Conservation (phyloP, 1,140 invertebrate genomes). For the Meloidogyne hapla region DNA sequence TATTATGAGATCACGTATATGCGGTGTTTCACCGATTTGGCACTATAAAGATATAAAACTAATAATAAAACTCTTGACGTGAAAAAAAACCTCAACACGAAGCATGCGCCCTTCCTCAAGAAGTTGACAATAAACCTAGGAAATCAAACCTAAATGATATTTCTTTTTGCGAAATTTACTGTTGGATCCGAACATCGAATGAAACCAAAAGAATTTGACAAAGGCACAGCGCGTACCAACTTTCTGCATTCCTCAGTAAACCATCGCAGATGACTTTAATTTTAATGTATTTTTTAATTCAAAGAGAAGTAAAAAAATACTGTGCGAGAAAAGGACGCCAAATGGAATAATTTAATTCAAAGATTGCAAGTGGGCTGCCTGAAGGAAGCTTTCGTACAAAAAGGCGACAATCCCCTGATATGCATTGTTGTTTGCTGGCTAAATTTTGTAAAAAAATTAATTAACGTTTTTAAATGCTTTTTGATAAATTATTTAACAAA, state of each 20-base stretch:
- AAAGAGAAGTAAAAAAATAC: background rate
- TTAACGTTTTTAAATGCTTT: background rate
- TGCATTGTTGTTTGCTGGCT: background rate
- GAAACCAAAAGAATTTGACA: conserved; percentile 30
- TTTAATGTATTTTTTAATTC: no score
- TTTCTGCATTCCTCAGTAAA: conserved; percentile 46
- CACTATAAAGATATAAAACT: conserved; percentile 40
- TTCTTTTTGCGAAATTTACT: conserved; percentile 15
- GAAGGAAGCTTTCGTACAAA: conserved; percentile 25
- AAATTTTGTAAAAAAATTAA: background rate
- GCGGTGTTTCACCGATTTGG: conserved; percentile 30
- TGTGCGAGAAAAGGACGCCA: conserved; percentile 24
- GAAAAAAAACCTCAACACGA: conserved; percentile 33
- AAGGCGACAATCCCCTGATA: background rate
- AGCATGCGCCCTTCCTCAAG: conserved; percentile 35
- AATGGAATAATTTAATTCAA: conserved; percentile 42
- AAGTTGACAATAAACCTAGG: conserved; percentile 26
- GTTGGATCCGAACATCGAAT: conserved; percentile 44
- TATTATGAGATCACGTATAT: conserved; percentile 36
- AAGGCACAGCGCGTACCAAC: conserved; percentile 34
- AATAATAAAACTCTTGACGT: background rate
- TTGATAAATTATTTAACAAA: no score
- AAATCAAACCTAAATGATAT: conserved; percentile 11
- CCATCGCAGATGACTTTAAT: conserved; percentile 32
- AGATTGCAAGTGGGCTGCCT: conserved; percentile 33